Conservation (phyloP, 2,888 invertebrate species). For the Thyatira batis region DNA sequence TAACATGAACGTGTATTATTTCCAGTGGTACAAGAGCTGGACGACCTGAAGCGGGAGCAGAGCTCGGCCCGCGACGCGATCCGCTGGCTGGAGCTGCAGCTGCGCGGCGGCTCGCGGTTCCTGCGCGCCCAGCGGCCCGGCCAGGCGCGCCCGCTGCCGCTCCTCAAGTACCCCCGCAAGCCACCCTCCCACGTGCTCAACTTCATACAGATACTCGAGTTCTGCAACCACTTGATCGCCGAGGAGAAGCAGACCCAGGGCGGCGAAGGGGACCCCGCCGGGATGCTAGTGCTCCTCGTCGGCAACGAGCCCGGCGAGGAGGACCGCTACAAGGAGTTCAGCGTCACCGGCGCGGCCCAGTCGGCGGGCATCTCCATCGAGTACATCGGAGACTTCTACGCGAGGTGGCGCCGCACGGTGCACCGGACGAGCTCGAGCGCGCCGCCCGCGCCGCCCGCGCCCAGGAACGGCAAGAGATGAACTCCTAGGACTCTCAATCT, state of each 20-base stretch:
- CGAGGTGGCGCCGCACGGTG: slow-evolving; percentile 90
- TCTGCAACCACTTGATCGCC: slow-evolving; percentile 88
- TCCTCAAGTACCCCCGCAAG: slow-evolving; percentile 76
- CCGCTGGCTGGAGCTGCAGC: slow-evolving; percentile 95
- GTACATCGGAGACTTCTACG: slow-evolving; percentile 91
- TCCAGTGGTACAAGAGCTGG: slow-evolving; percentile 93
- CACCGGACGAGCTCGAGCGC: no score
- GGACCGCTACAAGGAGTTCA: slow-evolving; percentile 85
- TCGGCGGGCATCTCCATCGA: slow-evolving; percentile 92
- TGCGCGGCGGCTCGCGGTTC: slow-evolving; percentile 93
- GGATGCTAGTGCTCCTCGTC: slow-evolving; percentile 89
- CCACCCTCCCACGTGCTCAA: slow-evolving; percentile 81
- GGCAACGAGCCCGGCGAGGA: slow-evolving; percentile 80
- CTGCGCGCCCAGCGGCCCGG: slow-evolving; percentile 93
- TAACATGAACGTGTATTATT: slow-evolving; percentile 36
- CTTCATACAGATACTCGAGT: slow-evolving; percentile 91
- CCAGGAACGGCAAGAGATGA: slow-evolving; percentile 77
- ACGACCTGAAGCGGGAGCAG: slow-evolving; percentile 93
- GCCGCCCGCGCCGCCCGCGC: no score
- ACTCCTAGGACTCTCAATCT: slow-evolving; percentile 29
- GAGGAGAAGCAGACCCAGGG: slow-evolving; percentile 62
- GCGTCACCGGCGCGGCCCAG: slow-evolving; percentile 89
- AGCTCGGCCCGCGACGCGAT: slow-evolving; percentile 94
- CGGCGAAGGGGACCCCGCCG: slow-evolving; percentile 65
- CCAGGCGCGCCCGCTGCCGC: slow-evolving; percentile 87